Evolutionary conservation across 2,113 vertebrate species (phyloP), one percentile per base, ranked within the genome.

Genomic region (Crypturellus undulatus): DNA sequence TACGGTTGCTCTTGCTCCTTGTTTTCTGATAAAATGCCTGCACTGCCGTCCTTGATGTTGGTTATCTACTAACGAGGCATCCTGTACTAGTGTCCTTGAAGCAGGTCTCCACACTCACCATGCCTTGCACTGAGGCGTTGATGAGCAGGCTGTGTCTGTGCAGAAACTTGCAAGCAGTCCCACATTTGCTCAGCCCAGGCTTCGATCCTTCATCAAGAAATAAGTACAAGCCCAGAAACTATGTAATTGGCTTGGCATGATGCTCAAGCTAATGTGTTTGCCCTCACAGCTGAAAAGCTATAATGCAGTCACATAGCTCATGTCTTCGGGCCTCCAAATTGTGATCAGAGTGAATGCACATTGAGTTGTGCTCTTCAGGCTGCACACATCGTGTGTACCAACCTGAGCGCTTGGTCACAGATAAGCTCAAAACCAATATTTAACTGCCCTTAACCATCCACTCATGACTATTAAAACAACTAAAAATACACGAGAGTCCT

Each of bases 301-400:
- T 51, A 19, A 18, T 28, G 30, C 34, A 10, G 14, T n/a, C 1
- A 0, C 20, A 9, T 11, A 32, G 72, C 70, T 59, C 2, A 0
- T 43, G 30, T 36, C 19, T 45, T 3, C 8, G 36, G 59, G 49
- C 28, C 49, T 26, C 15, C 36, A 4, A 59, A 72, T 32, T 1
- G 22, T 42, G 24, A 47, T 24, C 30, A 26, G 40, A 49, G 49
- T 30, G 70, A 42, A 49, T 1, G 10, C 24, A 7, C 11, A 3
- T 10, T 47, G 43, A 4, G 19, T 52, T 75, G 62, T 25, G 2
- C 43, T 70, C 49, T 42, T 43, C 0, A 1, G 25, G 12, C 40
- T 10, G 22, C 36, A 15, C 20, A 0, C 26, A 7, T 19, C 13
- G 15, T 79, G 32, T 62, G 45, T 68, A 40, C 28, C 67, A 16